Evolutionary conservation across 2,113 vertebrate species (phyloP), one percentile per base, ranked within the genome.

Genomic region (Ptychochromis oligacanthus): DNA sequence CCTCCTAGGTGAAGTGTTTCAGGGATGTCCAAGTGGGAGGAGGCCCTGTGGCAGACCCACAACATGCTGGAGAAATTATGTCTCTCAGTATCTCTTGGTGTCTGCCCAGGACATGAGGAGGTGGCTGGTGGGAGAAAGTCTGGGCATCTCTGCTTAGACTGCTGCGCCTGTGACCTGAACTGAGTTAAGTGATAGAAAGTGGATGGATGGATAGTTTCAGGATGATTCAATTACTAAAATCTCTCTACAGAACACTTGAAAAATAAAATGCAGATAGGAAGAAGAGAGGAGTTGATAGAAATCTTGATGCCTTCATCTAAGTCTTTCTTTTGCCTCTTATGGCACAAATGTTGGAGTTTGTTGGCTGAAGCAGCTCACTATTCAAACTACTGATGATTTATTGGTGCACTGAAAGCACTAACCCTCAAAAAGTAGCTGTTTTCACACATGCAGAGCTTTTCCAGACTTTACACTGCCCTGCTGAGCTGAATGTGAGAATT

Each of bases 311-410:
- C 38, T 40, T 43, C 4, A 13, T 43, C 59, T 34, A 60, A 34
- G 28, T 61, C 17, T 61, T 61, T 61, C 9, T 60, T n/a, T 61
- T 61, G 18, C 31, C 18, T n/a, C 31, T 60, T 26, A 61, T 36
- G 59, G 18, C 31, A 18, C 10, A 61, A 61, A 61, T 20, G 26
- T 60, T 31, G 10, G 18, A 61, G 34, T 61, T 18, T 36, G 31
- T 36, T 61, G 31, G 10, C 31, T 61, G 31, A 61, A 61, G 59
- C 59, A 12, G 5, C 10, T 61, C 31, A n/a, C 59, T 61, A 61
- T 61, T 61, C 28, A 36, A 61, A 61, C 17, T 61, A 61, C 59
- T 36, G 31, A n/a, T 61, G 59, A 61, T 61, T 36, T 61, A 61
- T 61, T 36, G 59, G 36, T 61, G 59, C 59, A 34, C 9, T 61